Percentiles rank a stretch among this genome's conserved stretches.
Evolutionary conservation across 2,113 vertebrate species (phyloP).

Genomic region (Pungitius pungitius): DNA sequence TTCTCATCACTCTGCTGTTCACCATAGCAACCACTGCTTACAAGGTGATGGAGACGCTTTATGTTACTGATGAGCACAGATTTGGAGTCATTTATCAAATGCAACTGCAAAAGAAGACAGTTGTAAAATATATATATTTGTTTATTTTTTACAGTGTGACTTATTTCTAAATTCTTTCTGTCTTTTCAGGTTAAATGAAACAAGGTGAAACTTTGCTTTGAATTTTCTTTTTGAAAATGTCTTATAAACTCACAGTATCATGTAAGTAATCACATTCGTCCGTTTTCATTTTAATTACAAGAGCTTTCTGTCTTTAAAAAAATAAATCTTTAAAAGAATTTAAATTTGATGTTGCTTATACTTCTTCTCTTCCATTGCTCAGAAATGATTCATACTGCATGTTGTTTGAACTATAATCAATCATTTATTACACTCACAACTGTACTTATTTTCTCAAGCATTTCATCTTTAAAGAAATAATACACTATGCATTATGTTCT

Average conservation of each 20-base stretch:
- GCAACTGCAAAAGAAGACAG: no score
- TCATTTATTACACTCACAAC: no score
- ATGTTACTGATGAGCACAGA: background rate
- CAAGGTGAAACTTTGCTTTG: no score
- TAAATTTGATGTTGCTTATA: background rate
- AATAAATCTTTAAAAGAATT: constrained; percentile 34
- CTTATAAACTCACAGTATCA: no score
- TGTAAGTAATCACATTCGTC: no score
- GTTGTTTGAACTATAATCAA: no score
- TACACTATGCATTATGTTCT: background rate
- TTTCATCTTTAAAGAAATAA: background rate
- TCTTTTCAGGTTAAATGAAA: no score
- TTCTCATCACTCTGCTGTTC: no score
- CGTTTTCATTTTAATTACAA: no score
- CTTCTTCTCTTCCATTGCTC: background rate
- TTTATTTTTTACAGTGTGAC: no score
- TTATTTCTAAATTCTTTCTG: no score
- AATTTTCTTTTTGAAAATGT: no score
- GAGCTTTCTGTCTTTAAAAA: constrained; percentile 4
- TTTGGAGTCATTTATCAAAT: background rate
- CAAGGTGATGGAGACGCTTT: constrained; percentile 79
- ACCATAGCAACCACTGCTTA: constrained; percentile 84
- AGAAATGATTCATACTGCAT: background rate
- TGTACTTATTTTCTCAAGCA: background rate
- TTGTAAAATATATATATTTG: constrained; percentile 46